These are phyloP conservation scores for Ianthella basta DNA, from an alignment of 37 sponge, comb jelly and placozoan species.

Conservation along the genomic window DNA sequence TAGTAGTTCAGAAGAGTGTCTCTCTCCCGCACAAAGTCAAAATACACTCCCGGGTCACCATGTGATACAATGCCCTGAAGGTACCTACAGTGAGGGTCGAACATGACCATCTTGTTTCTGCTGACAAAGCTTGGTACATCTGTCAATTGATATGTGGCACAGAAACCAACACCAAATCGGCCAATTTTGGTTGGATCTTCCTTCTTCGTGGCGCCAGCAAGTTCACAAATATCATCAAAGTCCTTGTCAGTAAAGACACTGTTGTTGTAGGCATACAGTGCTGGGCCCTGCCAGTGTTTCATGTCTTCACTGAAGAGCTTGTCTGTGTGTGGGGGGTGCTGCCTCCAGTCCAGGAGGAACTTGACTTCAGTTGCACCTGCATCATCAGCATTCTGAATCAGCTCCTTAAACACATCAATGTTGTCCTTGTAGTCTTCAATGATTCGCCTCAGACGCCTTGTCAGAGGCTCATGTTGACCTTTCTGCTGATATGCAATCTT, in stretches of 20 bases:
- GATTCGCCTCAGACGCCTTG: slow-evolving; percentile 57
- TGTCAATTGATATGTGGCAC: slow-evolving; percentile 73
- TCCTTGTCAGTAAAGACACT: slow-evolving; percentile 69
- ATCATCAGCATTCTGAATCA: slow-evolving; percentile 94
- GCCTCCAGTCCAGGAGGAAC: slow-evolving; percentile 80
- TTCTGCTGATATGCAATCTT: slow-evolving; percentile 27
- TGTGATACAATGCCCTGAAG: not conserved
- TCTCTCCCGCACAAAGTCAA: slow-evolving; percentile 42
- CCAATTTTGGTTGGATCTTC: slow-evolving; percentile 77
- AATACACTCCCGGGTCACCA: slow-evolving; percentile 66
- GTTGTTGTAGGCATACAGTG: slow-evolving; percentile 73
- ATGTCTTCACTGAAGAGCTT: slow-evolving; percentile 57
- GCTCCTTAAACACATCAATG: slow-evolving; percentile 83
- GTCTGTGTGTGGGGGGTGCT: slow-evolving; percentile 32
- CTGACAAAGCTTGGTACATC: slow-evolving; percentile 89
- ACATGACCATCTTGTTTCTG: slow-evolving; percentile 57
- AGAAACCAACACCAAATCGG: slow-evolving; percentile 86
- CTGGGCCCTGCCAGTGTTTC: slow-evolving; percentile 87
- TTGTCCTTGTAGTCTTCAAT: slow-evolving; percentile 69
- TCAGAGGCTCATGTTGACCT: slow-evolving; percentile 65
- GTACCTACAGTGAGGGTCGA: slow-evolving; percentile 84
- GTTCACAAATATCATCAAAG: slow-evolving; percentile 73
- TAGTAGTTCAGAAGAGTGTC: slow-evolving; percentile 11
- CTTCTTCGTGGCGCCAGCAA: slow-evolving; percentile 77
- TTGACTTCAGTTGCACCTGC: slow-evolving; percentile 76